A percentile compares a stretch with the other conserved stretches of the same genome.
phyloP scores from a whole-genome alignment of 1,140 invertebrate species.

The Magallana angulata region DNA sequence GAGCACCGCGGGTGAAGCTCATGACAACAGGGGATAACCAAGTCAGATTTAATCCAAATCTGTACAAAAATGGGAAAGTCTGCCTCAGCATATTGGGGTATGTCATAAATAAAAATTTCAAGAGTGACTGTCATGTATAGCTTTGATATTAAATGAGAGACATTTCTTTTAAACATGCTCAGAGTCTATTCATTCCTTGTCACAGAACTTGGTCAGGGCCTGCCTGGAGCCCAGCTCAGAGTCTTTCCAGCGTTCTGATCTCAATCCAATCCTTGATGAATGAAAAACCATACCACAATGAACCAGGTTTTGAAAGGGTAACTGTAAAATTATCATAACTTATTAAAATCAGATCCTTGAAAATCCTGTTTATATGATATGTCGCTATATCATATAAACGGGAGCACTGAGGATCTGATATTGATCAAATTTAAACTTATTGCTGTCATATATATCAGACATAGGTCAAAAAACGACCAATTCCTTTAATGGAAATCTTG shows the following conservation, averaged over 20 bases:
- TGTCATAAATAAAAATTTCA: slow-evolving; percentile 33
- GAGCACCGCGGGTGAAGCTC: slow-evolving; percentile 82
- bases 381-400: too few relatives aligned
- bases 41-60: slow-evolving; percentile 85
- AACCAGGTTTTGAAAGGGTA: slow-evolving; percentile 82
- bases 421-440: too few relatives aligned
- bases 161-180: too few relatives aligned
- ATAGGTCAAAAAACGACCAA: too few relatives aligned
- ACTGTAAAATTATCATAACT: too few relatives aligned
- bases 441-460: too few relatives aligned
- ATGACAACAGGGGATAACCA: slow-evolving; percentile 84
- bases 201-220: slow-evolving; percentile 84
- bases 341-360: too few relatives aligned
- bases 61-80: slow-evolving; percentile 85
- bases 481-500: too few relatives aligned
- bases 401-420: too few relatives aligned
- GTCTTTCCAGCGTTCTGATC: slow-evolving; percentile 82
- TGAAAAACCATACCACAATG: slow-evolving; percentile 85
- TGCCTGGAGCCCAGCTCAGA: slow-evolving; percentile 83
- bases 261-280: slow-evolving; percentile 84
- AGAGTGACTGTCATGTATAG: neutral
- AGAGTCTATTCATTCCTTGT: slow-evolving; percentile 40
- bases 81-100: slow-evolving; percentile 85
- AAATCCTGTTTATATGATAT: too few relatives aligned
- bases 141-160: neutral